These are phyloP conservation scores for Mungos mungo DNA, from an alignment of 2,113 vertebrate genomes.

Conservation along the genomic window DNA sequence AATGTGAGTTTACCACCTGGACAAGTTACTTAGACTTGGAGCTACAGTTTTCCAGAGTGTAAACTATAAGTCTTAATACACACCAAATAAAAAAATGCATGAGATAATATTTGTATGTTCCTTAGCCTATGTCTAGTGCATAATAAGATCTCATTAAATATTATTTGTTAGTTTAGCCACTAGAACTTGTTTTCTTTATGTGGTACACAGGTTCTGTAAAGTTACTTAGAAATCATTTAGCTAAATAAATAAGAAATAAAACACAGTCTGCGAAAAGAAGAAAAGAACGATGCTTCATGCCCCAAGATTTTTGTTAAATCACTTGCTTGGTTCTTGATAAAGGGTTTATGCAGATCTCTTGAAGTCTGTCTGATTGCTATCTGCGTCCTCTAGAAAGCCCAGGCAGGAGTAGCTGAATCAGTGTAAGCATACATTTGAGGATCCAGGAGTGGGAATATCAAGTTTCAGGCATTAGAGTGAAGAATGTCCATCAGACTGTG, in stretches of 20 bases:
- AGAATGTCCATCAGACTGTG: not conserved
- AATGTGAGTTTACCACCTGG: not conserved
- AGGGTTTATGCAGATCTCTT: not conserved
- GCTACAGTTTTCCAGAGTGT: not conserved
- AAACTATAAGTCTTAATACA: not conserved
- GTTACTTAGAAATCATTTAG: not conserved
- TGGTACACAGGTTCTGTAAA: not conserved
- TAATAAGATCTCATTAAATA: not conserved
- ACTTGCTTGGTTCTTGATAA: not conserved
- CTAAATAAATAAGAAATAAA: conserved; percentile 20
- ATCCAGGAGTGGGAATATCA: not conserved
- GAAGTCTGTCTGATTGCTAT: not conserved
- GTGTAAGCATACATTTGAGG: not conserved
- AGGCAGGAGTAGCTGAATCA: not conserved
- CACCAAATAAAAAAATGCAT: not conserved
- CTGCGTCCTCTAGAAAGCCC: not conserved
- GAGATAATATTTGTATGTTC: not conserved
- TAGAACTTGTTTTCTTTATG: not conserved
- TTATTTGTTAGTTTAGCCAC: not conserved
- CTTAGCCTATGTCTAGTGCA: not conserved
- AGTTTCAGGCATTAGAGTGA: not conserved
- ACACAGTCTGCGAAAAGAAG: not conserved
- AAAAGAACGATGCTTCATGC: not conserved
- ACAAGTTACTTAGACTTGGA: not conserved
- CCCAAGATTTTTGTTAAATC: not conserved